phyloP scores from a whole-genome alignment of 1,140 invertebrate species.

The Psix sp. region DNA sequence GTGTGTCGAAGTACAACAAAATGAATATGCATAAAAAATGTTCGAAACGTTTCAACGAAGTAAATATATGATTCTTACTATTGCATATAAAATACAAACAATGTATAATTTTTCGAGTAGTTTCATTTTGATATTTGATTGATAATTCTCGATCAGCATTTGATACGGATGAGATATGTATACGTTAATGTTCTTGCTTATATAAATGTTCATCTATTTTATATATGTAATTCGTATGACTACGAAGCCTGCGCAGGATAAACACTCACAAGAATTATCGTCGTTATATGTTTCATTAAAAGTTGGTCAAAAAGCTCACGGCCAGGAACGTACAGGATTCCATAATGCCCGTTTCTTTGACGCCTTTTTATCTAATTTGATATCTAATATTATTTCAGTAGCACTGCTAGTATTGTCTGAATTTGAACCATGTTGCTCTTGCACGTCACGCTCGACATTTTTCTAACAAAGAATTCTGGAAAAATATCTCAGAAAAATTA shows the following conservation, averaged over 20 bases:
- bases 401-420: constrained; percentile 66
- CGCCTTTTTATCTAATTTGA: constrained; percentile 28
- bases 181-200: constrained; percentile 45
- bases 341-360: constrained; percentile 48
- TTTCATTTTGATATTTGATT: no score
- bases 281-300: constrained; percentile 29
- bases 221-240: constrained; percentile 42
- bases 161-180: constrained; percentile 60
- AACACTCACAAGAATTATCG: constrained; percentile 22
- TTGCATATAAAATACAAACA: no score
- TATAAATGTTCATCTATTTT: constrained; percentile 27
- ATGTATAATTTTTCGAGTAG: no score
- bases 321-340: constrained; percentile 38
- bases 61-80: no score
- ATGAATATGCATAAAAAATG: constrained; percentile 36
- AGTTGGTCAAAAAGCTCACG: constrained; percentile 51
- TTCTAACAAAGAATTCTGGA: constrained; percentile 6
- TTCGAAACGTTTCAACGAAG: no score
- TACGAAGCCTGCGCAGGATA: constrained; percentile 47
- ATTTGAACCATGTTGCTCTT: constrained; percentile 63
- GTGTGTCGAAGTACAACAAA: constrained; percentile 33
- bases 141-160: constrained; percentile 34
- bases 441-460: constrained; percentile 44
- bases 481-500: constrained; percentile 30
- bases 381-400: constrained; percentile 46